Conservation (phyloP, 2,113 vertebrate species). For the Nycticebus coucang region DNA sequence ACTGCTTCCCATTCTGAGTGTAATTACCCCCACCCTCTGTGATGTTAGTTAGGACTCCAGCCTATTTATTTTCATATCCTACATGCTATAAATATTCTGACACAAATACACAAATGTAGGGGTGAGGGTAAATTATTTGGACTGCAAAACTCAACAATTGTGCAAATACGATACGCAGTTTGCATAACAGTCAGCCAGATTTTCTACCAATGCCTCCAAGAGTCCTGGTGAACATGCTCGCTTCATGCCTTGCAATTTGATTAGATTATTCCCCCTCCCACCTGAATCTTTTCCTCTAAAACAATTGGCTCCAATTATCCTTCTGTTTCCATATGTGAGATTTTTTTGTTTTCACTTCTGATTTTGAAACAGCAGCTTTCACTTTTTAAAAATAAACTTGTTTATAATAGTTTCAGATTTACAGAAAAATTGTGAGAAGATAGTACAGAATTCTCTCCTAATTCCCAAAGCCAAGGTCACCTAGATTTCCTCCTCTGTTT, state of each 20-base stretch:
- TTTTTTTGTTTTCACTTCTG: background rate
- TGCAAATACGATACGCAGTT: background rate
- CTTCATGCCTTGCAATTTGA: background rate
- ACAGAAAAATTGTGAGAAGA: background rate
- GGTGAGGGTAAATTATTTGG: background rate
- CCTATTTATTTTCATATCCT: background rate
- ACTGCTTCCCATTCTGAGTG: background rate
- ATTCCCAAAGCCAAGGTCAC: background rate
- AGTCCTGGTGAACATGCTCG: conserved; percentile 6
- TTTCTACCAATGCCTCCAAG: background rate
- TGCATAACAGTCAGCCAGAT: background rate
- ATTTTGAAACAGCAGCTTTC: conserved; percentile 6
- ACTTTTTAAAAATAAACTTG: background rate
- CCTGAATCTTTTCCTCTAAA: background rate
- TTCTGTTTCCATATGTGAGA: background rate
- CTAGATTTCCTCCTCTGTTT: background rate
- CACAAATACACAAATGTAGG: background rate
- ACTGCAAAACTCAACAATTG: background rate
- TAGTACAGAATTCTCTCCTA: background rate
- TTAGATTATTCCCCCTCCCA: background rate
- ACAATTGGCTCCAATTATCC: background rate
- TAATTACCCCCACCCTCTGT: background rate
- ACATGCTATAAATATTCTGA: background rate
- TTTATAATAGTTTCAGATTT: background rate
- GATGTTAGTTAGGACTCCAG: background rate